Percentiles rank a stretch among this genome's conserved stretches.
Conservation (phyloP, 1,140 invertebrate species). For the Anastatus disparis region DNA sequence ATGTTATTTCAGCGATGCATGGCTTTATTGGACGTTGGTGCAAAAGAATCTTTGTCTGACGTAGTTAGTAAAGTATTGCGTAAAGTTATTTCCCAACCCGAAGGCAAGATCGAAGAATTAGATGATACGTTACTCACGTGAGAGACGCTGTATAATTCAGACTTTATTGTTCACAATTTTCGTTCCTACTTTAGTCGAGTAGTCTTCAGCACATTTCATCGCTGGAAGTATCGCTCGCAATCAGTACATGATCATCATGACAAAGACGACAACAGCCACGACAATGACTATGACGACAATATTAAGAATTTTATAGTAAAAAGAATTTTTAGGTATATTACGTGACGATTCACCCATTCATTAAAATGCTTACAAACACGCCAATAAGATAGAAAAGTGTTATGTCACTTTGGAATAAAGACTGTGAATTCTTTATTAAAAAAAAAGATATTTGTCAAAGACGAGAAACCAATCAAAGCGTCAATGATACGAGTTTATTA, state of each 20-base stretch:
- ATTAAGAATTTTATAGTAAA: constrained; percentile 23
- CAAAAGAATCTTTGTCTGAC: constrained; percentile 87
- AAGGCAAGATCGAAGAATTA: constrained; percentile 88
- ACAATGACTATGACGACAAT: constrained; percentile 34
- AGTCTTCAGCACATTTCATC: constrained; percentile 35
- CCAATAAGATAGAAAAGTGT: constrained; percentile 28
- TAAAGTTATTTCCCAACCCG: constrained; percentile 78
- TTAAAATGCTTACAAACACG: constrained; percentile 4
- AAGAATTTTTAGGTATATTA: constrained; percentile 26
- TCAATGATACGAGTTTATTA: constrained; percentile 22
- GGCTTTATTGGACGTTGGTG: constrained; percentile 83
- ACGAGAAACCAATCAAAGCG: constrained; percentile 27
- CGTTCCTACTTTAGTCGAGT: constrained; percentile 33
- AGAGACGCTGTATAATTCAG: constrained; percentile 58
- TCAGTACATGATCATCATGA: not conserved
- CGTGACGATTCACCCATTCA: not conserved
- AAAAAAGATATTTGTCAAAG: constrained; percentile 1
- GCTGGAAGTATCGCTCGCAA: constrained; percentile 25
- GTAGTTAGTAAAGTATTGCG: constrained; percentile 86
- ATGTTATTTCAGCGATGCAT: constrained; percentile 74
- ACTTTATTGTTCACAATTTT: constrained; percentile 34
- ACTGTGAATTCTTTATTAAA: constrained; percentile 21
- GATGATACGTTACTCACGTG: constrained; percentile 89
- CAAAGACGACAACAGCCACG: not conserved
- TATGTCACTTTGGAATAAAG: constrained; percentile 5